Evolutionary conservation across 2,113 vertebrate species (phyloP).

Genomic region (Prunella himalayana): DNA sequence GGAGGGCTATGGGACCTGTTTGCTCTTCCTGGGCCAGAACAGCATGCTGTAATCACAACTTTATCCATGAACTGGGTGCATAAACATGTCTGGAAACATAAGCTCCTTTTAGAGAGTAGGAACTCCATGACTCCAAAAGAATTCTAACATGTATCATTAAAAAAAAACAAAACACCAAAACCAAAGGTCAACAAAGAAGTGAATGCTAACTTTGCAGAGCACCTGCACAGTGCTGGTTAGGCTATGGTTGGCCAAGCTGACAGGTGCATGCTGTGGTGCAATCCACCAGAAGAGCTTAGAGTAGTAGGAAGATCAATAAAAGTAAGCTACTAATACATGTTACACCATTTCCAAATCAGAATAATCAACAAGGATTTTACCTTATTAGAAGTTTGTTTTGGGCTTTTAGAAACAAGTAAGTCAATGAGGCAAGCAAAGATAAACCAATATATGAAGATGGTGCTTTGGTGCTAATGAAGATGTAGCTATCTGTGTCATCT

Average conservation of each 20-base stretch:
- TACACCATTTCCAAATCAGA: not conserved
- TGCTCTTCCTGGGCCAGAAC: not conserved
- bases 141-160: not conserved
- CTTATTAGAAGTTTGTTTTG: not conserved
- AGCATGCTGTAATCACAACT: not conserved
- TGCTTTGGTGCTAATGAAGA: not conserved
- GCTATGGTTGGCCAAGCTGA: not conserved
- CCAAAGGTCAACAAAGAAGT: not conserved
- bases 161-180: not conserved
- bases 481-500: not conserved
- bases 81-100: not conserved
- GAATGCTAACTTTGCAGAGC: not conserved
- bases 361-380: not conserved
- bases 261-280: not conserved
- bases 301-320: not conserved
- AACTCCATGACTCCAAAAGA: not conserved
- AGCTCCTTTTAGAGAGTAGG: not conserved
- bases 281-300: not conserved
- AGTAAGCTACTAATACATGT: not conserved
- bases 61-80: not conserved
- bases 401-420: not conserved
- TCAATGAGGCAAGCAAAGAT: not conserved
- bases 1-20: not conserved
- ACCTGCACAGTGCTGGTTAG: not conserved
- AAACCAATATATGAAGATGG: no score